Evolutionary conservation across 2,113 vertebrate genomes (phyloP).

Genomic region (Macquaria ambigua): DNA sequence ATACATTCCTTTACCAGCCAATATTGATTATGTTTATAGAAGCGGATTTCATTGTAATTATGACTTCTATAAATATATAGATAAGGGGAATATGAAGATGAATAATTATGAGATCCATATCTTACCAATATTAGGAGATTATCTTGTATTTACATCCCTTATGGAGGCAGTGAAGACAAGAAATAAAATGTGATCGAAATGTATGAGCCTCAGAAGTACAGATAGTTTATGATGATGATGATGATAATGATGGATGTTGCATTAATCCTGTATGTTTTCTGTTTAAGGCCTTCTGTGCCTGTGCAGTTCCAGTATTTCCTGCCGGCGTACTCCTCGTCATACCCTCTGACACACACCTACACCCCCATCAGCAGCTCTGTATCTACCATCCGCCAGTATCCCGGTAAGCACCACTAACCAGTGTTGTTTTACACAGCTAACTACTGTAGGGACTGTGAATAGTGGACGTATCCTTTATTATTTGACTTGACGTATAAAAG

Average conservation of each 20-base stretch:
- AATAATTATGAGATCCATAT: not conserved
- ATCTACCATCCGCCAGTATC: constrained; percentile 96
- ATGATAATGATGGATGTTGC: constrained; percentile 26
- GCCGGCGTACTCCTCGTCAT: constrained; percentile 92
- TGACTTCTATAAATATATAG: not conserved
- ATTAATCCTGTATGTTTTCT: constrained; percentile 12
- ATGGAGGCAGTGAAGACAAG: not conserved
- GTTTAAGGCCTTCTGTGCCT: constrained; percentile 90
- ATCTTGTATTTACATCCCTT: not conserved
- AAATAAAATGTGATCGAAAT: not conserved
- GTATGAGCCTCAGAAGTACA: not conserved
- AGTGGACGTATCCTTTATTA: not conserved
- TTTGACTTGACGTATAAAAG: not conserved
- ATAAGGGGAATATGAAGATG: not conserved
- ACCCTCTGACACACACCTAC: constrained; percentile 94
- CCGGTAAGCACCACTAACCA: constrained; percentile 84
- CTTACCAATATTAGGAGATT: not conserved
- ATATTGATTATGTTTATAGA: too few species aligned
- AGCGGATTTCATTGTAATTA: not conserved
- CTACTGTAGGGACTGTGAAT: not conserved
- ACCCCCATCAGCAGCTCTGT: constrained; percentile 98
- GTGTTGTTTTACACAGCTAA: not conserved
- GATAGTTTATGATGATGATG: constrained; percentile 38
- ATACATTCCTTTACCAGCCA: too few species aligned
- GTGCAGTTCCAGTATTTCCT: constrained; percentile 98